Conservation (phyloP, 2,113 vertebrate genomes). For the Pithys albifrons region DNA sequence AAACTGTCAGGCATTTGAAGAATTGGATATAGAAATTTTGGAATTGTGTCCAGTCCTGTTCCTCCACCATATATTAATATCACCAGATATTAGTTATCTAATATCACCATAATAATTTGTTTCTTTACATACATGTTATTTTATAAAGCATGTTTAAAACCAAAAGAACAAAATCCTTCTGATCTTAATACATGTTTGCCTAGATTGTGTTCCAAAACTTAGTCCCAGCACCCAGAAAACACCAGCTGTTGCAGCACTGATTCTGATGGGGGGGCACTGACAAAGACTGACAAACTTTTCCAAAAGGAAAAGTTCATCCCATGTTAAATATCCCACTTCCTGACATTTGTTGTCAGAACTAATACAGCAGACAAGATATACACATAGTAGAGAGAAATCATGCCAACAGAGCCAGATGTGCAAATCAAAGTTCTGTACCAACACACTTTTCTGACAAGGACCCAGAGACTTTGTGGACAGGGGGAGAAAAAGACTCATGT, state of each 20-base stretch:
- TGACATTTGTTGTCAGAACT: neutral
- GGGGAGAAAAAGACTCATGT: neutral
- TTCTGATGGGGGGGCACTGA: neutral
- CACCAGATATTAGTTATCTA: neutral
- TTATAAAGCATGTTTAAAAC: neutral
- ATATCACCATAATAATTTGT: neutral
- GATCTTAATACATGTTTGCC: neutral
- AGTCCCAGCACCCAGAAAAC: neutral
- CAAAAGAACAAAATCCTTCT: neutral
- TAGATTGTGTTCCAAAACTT: neutral
- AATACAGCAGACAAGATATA: neutral
- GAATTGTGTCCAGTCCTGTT: neutral
- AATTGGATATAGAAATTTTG: neutral
- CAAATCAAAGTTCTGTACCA: neutral
- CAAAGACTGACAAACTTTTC: neutral
- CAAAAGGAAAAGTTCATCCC: neutral
- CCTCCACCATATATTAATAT: neutral
- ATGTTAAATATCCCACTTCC: neutral
- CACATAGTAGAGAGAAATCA: neutral
- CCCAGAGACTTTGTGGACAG: neutral
- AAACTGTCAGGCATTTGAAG: neutral
- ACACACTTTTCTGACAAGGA: neutral
- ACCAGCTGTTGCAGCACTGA: neutral
- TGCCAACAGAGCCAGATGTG: neutral
- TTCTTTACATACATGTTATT: neutral